Evolutionary conservation across 2,888 invertebrate genomes (phyloP), one percentile per base, ranked within the genome.

Genomic region (Hipparchia semele): DNA sequence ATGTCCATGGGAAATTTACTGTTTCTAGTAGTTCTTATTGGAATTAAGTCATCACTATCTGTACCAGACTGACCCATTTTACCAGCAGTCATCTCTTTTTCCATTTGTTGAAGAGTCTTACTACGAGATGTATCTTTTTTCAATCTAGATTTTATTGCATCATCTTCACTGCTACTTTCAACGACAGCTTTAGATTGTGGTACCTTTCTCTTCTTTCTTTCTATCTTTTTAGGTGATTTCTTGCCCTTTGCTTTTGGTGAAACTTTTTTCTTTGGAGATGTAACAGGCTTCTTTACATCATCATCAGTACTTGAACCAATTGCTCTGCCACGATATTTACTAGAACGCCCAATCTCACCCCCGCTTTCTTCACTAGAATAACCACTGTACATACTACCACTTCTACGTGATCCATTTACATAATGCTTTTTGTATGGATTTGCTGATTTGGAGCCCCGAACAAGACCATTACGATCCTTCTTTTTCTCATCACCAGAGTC

Each of bases 41-140:
- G 95, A 90, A 97, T 94, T 64, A 97, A 87, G 76, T 97, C 97
- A 86, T 97, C 98, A 84, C 97, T 98, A 78, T 98, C 98, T 71
- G 96, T 96, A 66, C 95, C 96, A 5, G 96, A 95, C 67, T 95
- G 95, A 9, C 86, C 90, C 65, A 82, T 78, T 75, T 85, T 89
- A 73, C 95, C 95, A 71, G 95, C 95, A 46, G 89, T 82, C 87
- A 97, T 94, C 87, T 97, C 97, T 80, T 95, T 95, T 84, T 97
- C 97, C 95, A 97, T 96, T 87, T 96, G 96, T 76, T 95, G 95
- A 12, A 96, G 87, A 2, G 96, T 95, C 77, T 95, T 95, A 79
- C 96, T 96, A 80, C 94, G 86, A 79, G 91, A 86, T 84, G 90
- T 86, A 86, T 94, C 86, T 87, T 92, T 91, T 83, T 94, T 87